Evolutionary conservation across 2,113 vertebrate genomes (phyloP).

Genomic region (Labeo rohita): DNA sequence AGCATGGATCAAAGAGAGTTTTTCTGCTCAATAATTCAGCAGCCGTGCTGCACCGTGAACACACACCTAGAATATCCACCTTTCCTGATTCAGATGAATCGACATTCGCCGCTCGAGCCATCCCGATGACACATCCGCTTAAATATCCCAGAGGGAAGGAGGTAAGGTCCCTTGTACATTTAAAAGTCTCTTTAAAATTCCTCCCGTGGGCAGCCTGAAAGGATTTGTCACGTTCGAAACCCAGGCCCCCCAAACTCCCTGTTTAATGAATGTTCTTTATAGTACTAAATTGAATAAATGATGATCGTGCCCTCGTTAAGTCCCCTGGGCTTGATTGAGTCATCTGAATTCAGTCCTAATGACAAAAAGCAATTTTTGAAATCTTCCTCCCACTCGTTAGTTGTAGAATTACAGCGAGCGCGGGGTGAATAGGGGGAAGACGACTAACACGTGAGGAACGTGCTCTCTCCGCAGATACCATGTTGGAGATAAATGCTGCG

Average conservation of each 20-base stretch:
- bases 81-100: conserved; percentile 38
- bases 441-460: conserved; percentile 57
- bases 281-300: conserved; percentile 76
- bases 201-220: conserved; percentile 66
- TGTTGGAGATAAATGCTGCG: conserved; percentile 66
- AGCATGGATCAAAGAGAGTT: conserved; percentile 65
- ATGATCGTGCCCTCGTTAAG: conserved; percentile 62
- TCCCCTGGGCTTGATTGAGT: conserved; percentile 69
- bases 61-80: conserved; percentile 62
- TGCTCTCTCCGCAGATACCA: conserved; percentile 66
- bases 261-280: conserved; percentile 72
- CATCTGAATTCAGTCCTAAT: conserved; percentile 72
- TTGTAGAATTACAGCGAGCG: conserved; percentile 61
- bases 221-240: conserved; percentile 62
- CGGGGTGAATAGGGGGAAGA: conserved; percentile 58
- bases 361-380: conserved; percentile 64
- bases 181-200: conserved; percentile 63
- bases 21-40: conserved; percentile 72
- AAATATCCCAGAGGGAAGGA: conserved; percentile 63
- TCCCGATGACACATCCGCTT: conserved; percentile 48
- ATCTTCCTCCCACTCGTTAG: conserved; percentile 50
- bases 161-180: conserved; percentile 50
- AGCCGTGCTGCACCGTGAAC: conserved; percentile 58
- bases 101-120: conserved; percentile 57
- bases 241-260: conserved; percentile 50